These are phyloP conservation scores for Sebastolobus alascanus DNA, from an alignment of 2,797 vertebrate genomes.

Conservation along the genomic window DNA sequence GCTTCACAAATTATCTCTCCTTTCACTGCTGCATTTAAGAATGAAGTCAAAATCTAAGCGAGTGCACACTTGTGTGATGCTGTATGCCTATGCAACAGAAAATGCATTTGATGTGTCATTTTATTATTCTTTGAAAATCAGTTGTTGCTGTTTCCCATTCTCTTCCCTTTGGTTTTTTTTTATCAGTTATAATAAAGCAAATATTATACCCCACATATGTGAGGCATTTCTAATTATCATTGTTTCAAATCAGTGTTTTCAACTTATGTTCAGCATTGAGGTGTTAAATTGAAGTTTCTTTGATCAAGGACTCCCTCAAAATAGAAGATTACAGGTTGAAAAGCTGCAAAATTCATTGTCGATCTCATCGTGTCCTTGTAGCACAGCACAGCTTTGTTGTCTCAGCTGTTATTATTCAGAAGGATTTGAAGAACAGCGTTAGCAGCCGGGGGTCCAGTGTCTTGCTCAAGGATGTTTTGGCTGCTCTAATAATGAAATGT, in stretches of 20 bases:
- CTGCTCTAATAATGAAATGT: slow-evolving; percentile 58
- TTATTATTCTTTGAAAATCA: slow-evolving; percentile 1
- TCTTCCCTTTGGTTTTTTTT: neutral
- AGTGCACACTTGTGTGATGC: neutral
- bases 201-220: neutral
- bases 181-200: neutral
- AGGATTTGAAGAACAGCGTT: slow-evolving; percentile 42
- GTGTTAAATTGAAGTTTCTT: slow-evolving; percentile 7
- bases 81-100: neutral
- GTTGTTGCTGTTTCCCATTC: neutral
- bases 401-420: slow-evolving; percentile 50
- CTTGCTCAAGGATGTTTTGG: slow-evolving; percentile 67
- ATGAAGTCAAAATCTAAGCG: slow-evolving; percentile 17
- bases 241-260: neutral
- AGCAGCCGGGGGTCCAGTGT: slow-evolving; percentile 49
- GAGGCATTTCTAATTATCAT: neutral
- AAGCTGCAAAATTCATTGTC: slow-evolving; percentile 23
- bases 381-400: slow-evolving; percentile 28
- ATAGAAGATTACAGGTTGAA: slow-evolving; percentile 25
- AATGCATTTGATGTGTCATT: neutral
- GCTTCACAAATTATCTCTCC: slow-evolving; percentile 37
- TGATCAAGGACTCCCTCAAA: neutral
- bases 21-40: slow-evolving; percentile 36
- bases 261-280: neutral
- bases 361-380: slow-evolving; percentile 18